Evolutionary conservation across 1,140 invertebrate species (phyloP), one percentile per base, ranked within the genome.

Genomic region (Oscheius sp.): DNA sequence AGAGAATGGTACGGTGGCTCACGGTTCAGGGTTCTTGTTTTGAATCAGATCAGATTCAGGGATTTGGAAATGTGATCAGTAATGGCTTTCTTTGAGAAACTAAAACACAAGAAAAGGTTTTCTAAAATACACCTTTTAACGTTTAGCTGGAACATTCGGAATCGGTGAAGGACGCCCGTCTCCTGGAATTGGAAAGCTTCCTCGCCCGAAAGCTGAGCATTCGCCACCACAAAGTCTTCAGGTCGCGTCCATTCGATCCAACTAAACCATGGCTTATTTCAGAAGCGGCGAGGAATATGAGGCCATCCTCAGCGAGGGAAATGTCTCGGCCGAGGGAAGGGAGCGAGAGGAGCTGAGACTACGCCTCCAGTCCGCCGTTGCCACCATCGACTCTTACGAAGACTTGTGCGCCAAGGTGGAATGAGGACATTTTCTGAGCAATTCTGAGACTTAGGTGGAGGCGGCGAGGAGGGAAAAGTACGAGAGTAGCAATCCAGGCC

Each of bases 301-400:
- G 15, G 4, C 23, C 7, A 55, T 55, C 23, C 23, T 55, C 15
- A 55, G 7, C 7, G 23, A 55, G 7, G 49, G 49, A 32, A 63
- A 31, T 7, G 59, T 63, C 10, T 4, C 59, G 3, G 29, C 59
- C 28, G 7, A 31, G n/a, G 59, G 59, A 32, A 18, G n/a, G 13
- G 13, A 31, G 4, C 4, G 59, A 31, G 29, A 63, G 4, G 23
- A 23, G 34, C 18, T 63, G 29, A 63, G 34, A 23, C 13, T 10
- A 18, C 59, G 34, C 4, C 34, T 65, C 13, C 13, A 65, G n/a
- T 20, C 20, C n/a, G 63, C 31, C 13, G n/a, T 65, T 10, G 3
- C 13, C 13, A 65, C 32, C 35, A 74, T 74, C 2, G 64, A 72
- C 18, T 65, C 61, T 4, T 66, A 72, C 38, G 64, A 72, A 13